Evolutionary conservation across 2,888 invertebrate genomes (phyloP), one percentile per base, ranked within the genome.

Genomic region (Drosophila kokeensis): DNA sequence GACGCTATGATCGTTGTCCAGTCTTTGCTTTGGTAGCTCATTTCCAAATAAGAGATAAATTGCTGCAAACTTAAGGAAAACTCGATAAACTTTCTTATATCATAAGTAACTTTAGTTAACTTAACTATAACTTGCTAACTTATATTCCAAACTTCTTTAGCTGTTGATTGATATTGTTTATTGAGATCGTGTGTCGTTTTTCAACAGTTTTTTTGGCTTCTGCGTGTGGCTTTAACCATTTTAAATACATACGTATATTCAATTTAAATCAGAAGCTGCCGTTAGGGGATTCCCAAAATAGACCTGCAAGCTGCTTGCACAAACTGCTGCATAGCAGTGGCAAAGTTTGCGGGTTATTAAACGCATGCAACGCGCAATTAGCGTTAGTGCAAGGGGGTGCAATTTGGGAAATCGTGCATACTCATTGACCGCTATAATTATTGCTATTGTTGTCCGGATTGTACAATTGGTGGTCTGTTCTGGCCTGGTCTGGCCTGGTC

Each of bases 291-390:
- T 27, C 27, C 27, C 27, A 27, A 49, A 49, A 27, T 50, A 6
- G 27, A 29, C n/a, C 27, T 50, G 27, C 3, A 18, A 50, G 49
- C 49, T 18, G 18, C 29, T 29, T 18, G 0, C 11, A 18, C 11
- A 21, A 45, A 21, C 13, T 45, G 45, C 45, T 45, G 45, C 45
- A 15, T 2, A 8, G 15, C 45, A 10, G 27, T 30, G 13, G 52
- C 29, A 30, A 30, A 52, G 52, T 52, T 52, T 29, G 52, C 53
- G 30, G 24, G 53, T 32, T 72, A 65, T 77, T 77, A 81, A 81
- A 78, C 76, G 81, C 81, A 77, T 81, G 78, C 65, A 61, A 78
- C 52, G 77, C 66, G 62, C 77, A 77, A 77, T 77, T 77, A 81
- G 77, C 77, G 81, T 62, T 72, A 81, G 71, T 81, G 65, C 52